Evolutionary conservation across 2,888 invertebrate genomes (phyloP).

Genomic region (Hyles lineata): DNA sequence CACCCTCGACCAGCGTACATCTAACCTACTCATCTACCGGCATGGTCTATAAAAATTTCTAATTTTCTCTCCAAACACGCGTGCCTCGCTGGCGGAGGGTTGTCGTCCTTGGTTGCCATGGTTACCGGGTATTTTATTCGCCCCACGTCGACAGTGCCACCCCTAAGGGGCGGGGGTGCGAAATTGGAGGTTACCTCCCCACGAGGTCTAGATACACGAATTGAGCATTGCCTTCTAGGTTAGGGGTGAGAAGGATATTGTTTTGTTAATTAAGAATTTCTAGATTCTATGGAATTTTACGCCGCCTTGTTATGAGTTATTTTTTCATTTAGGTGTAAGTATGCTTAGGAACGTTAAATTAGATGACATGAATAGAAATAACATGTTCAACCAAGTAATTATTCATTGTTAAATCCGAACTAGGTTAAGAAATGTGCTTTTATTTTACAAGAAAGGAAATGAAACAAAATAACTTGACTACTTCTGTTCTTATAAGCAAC

Average conservation of each 20-base stretch:
- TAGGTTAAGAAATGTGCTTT: too few relatives aligned
- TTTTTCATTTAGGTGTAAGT: neutral
- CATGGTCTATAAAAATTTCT: conserved; percentile 42
- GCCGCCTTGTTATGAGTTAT: neutral
- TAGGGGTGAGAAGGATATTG: neutral
- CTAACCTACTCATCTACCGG: conserved; percentile 17
- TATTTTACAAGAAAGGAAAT: too few relatives aligned
- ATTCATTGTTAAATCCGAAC: too few relatives aligned
- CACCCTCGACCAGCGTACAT: neutral
- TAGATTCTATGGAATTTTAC: neutral
- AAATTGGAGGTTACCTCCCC: conserved; percentile 59
- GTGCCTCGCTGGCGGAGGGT: conserved; percentile 59
- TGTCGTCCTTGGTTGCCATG: conserved; percentile 76
- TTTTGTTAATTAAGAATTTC: neutral
- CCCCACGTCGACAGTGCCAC: conserved; percentile 61
- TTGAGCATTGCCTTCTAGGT: conserved; percentile 21
- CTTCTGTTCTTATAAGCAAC: too few relatives aligned
- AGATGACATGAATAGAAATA: neutral
- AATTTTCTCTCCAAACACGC: conserved; percentile 52
- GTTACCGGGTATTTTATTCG: conserved; percentile 72
- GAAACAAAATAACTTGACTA: too few relatives aligned
- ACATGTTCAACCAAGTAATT: neutral
- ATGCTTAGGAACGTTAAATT: too few relatives aligned
- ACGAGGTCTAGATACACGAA: conserved; percentile 46
- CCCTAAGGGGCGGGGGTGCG: conserved; percentile 44